These are phyloP conservation scores for Schlechtendalia chinensis DNA, from an alignment of 1,140 invertebrate genomes.

Conservation along the genomic window DNA sequence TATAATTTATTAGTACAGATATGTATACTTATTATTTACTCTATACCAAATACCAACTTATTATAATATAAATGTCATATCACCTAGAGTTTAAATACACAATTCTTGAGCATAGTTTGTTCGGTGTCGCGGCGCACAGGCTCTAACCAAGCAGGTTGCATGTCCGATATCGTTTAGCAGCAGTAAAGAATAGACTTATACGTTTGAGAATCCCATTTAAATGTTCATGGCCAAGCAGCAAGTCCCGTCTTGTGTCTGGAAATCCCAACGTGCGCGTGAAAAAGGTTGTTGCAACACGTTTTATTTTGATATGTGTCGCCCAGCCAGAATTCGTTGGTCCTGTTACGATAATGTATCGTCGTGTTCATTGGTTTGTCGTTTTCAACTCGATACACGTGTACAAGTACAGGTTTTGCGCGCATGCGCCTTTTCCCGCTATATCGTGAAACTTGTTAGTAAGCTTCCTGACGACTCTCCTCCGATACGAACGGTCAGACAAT, in stretches of 20 bases:
- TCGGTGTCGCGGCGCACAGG: neutral
- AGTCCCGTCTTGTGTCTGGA: neutral
- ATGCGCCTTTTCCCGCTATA: neutral
- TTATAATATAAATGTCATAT: too few relatives aligned
- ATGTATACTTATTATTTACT: too few relatives aligned
- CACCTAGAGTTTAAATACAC: too few relatives aligned
- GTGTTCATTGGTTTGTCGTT: neutral
- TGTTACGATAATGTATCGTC: neutral
- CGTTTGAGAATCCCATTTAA: neutral
- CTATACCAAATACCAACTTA: too few relatives aligned
- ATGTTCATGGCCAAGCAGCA: neutral
- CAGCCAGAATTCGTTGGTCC: conserved; percentile 11
- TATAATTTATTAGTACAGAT: too few relatives aligned
- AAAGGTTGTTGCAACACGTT: conserved; percentile 27
- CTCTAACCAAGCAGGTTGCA: neutral
- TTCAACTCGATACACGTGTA: neutral
- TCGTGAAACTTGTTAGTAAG: neutral
- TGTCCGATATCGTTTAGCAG: neutral
- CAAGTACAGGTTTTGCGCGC: conserved; percentile 1
- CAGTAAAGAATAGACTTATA: neutral
- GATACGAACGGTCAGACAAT: neutral
- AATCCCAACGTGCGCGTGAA: neutral
- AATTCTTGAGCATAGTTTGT: too few relatives aligned
- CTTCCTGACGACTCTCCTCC: neutral
- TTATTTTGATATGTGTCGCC: neutral